Percentiles rank a stretch among this genome's conserved stretches.
phyloP scores from a whole-genome alignment of 1,140 invertebrate species.

The Wasmannia auropunctata region DNA sequence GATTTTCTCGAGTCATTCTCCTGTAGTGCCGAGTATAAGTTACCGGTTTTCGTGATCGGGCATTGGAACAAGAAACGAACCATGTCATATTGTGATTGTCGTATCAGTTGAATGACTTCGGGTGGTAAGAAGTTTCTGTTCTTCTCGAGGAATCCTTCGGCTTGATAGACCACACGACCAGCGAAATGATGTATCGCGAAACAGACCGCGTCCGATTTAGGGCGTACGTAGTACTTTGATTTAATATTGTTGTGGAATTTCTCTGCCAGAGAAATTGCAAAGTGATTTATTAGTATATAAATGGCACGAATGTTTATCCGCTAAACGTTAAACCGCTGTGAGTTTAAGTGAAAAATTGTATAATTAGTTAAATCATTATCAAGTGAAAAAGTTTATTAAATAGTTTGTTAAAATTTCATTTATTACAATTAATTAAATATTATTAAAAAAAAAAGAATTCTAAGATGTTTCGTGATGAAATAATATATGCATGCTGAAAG shows the following conservation, averaged over 20 bases:
- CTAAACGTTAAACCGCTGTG: background rate
- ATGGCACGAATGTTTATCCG: background rate
- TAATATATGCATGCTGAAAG: background rate
- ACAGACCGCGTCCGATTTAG: constrained; percentile 91
- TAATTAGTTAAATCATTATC: background rate
- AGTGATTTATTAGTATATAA: background rate
- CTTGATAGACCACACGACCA: constrained; percentile 92
- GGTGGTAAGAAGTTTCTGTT: constrained; percentile 93
- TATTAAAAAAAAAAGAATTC: background rate
- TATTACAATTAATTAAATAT: background rate
- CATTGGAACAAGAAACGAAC: constrained; percentile 92
- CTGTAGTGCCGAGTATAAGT: constrained; percentile 88
- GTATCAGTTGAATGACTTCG: constrained; percentile 92
- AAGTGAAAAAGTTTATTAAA: background rate
- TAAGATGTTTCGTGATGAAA: background rate
- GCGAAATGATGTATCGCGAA: constrained; percentile 92
- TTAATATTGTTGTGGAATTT: constrained; percentile 94
- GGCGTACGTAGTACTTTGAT: constrained; percentile 90
- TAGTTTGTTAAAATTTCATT: background rate
- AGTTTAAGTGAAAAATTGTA: background rate
- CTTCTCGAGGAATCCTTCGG: constrained; percentile 92
- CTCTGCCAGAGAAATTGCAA: constrained; percentile 86
- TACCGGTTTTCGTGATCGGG: constrained; percentile 93
- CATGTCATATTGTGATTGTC: constrained; percentile 90
- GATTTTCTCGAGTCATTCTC: constrained; percentile 84